Evolutionary conservation across 2,113 vertebrate genomes (phyloP).

Genomic region (Gallinago media): DNA sequence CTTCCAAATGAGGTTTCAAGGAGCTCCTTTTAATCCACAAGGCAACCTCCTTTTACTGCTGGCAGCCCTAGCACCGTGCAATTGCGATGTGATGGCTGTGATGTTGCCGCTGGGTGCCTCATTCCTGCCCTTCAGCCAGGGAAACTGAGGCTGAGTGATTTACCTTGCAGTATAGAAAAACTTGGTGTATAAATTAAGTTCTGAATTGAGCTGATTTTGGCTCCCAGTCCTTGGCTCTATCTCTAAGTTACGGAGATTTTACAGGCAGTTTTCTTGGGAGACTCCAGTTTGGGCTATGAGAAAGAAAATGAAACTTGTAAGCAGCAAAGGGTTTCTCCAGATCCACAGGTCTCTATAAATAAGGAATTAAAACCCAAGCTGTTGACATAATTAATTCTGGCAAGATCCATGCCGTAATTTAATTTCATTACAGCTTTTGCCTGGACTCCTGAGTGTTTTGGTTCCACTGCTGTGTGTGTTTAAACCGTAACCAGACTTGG

Average conservation of each 20-base stretch:
- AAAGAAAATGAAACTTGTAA: neutral
- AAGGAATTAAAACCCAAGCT: neutral
- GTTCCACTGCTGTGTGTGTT: neutral
- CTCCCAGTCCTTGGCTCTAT: neutral
- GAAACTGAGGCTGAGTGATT: neutral
- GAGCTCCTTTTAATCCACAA: neutral
- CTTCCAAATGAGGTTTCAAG: neutral
- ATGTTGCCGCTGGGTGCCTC: fast-evolving
- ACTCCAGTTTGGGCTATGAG: neutral
- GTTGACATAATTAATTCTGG: neutral
- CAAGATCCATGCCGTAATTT: neutral
- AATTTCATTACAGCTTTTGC: neutral
- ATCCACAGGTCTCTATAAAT: neutral
- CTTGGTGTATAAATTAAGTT: neutral
- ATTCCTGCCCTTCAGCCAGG: fast-evolving
- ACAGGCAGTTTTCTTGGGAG: neutral
- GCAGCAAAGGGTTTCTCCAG: neutral
- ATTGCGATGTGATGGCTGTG: fast-evolving
- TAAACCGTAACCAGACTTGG: neutral
- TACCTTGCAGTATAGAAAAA: fast-evolving
- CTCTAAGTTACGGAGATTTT: neutral
- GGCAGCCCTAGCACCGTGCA: fast-evolving
- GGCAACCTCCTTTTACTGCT: neutral
- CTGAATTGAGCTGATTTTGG: neutral
- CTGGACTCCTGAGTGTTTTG: neutral